Percentiles rank a stretch among this genome's conserved stretches.
These are phyloP conservation scores for Pterocles burchelli DNA, from an alignment of 2,113 vertebrate species.

Conservation along the genomic window DNA sequence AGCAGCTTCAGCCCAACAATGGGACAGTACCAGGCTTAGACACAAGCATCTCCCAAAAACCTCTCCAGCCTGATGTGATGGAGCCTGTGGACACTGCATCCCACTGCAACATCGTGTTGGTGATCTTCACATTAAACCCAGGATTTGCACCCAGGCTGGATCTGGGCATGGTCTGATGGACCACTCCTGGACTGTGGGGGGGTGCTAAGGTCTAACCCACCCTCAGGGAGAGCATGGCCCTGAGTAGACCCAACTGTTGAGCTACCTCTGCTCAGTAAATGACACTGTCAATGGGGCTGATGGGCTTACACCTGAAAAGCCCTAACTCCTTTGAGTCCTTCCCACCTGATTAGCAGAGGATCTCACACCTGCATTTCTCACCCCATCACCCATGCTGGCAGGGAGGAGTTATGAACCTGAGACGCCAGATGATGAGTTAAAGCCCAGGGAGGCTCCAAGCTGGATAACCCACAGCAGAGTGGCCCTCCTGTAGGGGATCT, in stretches of 20 bases:
- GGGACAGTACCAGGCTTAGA: neutral
- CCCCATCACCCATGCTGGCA: neutral
- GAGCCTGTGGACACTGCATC: neutral
- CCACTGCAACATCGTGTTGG: rapidly evolving
- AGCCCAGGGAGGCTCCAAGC: neutral
- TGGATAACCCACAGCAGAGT: rapidly evolving
- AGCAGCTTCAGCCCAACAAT: neutral
- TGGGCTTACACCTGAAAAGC: neutral
- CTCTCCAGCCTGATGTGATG: neutral
- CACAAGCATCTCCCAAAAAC: neutral
- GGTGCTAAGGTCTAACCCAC: neutral
- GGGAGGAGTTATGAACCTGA: neutral
- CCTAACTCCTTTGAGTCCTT: neutral
- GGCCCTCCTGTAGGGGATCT: neutral
- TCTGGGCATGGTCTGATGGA: rapidly evolving
- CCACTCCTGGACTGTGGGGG: neutral
- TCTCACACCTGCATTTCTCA: neutral
- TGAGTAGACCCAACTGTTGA: neutral
- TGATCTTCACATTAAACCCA: neutral
- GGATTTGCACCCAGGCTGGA: neutral
- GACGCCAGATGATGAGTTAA: neutral
- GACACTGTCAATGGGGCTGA: neutral
- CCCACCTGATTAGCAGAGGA: neutral
- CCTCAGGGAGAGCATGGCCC: neutral
- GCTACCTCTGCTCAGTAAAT: neutral